These are phyloP conservation scores for Empis livida DNA, from an alignment of 2,888 invertebrate species.

Conservation along the genomic window DNA sequence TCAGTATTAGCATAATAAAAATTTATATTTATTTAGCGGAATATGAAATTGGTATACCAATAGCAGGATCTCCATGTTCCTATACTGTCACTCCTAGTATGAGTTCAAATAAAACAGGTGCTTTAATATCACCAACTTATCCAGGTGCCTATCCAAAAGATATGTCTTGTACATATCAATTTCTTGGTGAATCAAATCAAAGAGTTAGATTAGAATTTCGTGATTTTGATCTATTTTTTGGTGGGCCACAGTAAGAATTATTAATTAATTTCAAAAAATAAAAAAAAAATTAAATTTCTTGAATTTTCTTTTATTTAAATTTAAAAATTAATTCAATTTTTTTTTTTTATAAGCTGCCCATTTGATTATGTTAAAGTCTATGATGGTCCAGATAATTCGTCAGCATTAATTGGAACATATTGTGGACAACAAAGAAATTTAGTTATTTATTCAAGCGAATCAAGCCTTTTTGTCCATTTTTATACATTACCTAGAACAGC, in stretches of 20 bases:
- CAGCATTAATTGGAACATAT: conserved; percentile 89
- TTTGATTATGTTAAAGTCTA: conserved; percentile 96
- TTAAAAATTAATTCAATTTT: too few relatives aligned
- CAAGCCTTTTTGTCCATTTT: conserved; percentile 82
- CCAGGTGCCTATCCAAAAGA: conserved; percentile 98
- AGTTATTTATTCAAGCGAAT: conserved; percentile 88
- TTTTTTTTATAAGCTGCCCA: conserved; percentile 66
- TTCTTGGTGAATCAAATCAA: conserved; percentile 80
- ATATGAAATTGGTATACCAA: conserved; percentile 82
- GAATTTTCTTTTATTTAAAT: too few relatives aligned
- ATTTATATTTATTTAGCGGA: conserved; percentile 48
- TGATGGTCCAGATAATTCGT: conserved; percentile 82
- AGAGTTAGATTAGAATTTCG: conserved; percentile 90
- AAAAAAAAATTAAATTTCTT: too few relatives aligned
- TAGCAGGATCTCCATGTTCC: conserved; percentile 76
- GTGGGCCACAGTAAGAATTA: conserved; percentile 83
- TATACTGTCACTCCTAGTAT: conserved; percentile 62
- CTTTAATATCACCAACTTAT: conserved; percentile 92
- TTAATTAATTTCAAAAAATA: too few relatives aligned
- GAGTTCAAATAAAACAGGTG: conserved; percentile 57
- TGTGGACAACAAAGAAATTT: conserved; percentile 95
- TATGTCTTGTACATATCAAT: conserved; percentile 83
- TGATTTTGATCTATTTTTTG: conserved; percentile 97
- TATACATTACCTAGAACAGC: conserved; percentile 81
- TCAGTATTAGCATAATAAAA: background rate